Percentiles rank a stretch among this genome's conserved stretches.
These are phyloP conservation scores for Pelusios castaneus DNA, from an alignment of 2,113 vertebrate genomes.

Conservation along the genomic window DNA sequence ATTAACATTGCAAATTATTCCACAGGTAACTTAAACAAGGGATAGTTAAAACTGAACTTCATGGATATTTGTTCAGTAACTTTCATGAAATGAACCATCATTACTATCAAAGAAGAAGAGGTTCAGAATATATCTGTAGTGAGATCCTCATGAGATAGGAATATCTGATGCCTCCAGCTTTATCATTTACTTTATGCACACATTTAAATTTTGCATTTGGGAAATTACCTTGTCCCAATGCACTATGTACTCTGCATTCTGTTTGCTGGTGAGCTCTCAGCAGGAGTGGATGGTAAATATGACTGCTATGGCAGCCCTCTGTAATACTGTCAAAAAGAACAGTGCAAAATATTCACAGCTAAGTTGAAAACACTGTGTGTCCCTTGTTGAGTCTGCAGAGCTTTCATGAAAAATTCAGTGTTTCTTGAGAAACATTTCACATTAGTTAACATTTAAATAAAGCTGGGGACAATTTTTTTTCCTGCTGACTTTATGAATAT, in stretches of 20 bases:
- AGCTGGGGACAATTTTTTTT: background rate
- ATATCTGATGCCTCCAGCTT: background rate
- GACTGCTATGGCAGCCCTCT: background rate
- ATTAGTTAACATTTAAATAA: background rate
- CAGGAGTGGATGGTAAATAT: background rate
- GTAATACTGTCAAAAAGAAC: background rate
- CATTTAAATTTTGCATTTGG: background rate
- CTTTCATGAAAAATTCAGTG: background rate
- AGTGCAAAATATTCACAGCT: accelerated
- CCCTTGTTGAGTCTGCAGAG: background rate
- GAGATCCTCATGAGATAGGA: background rate
- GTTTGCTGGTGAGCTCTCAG: background rate
- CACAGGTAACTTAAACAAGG: background rate
- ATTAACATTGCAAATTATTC: background rate
- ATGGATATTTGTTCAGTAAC: background rate
- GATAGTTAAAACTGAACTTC: background rate
- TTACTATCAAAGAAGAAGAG: background rate
- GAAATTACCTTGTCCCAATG: background rate
- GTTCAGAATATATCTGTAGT: background rate
- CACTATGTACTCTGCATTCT: background rate
- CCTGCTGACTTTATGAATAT: background rate
- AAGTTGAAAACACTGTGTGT: background rate
- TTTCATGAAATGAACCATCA: constrained; percentile 20
- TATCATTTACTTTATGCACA: background rate
- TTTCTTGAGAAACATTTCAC: background rate